Conservation (phyloP, 2,888 invertebrate species). For the Drosophila peninsularis region DNA sequence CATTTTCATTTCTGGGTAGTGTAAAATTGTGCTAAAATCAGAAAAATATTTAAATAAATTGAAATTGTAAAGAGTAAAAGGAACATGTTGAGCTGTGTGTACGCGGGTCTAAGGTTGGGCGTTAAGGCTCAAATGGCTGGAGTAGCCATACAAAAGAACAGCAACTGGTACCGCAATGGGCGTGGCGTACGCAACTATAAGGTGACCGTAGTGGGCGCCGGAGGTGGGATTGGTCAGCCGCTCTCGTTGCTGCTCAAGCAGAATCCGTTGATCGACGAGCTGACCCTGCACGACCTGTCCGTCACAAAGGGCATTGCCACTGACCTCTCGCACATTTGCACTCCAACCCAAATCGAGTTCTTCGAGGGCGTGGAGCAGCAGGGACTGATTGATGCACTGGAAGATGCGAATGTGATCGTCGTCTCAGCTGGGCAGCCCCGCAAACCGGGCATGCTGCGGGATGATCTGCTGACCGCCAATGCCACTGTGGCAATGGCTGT, state of each 20-base stretch:
- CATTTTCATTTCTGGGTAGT: not conserved
- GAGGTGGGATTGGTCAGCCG: conserved; percentile 98
- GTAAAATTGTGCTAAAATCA: not conserved
- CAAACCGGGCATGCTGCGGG: conserved; percentile 98
- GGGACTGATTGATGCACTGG: conserved; percentile 89
- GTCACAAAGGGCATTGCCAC: conserved; percentile 96
- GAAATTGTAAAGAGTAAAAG: not conserved
- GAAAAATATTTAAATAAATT: conserved; percentile 10
- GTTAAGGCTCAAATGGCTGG: not conserved
- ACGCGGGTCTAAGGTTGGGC: not conserved
- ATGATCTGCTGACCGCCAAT: conserved; percentile 97
- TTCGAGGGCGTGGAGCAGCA: conserved; percentile 88
- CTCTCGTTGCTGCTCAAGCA: conserved; percentile 95
- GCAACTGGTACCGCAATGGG: not conserved
- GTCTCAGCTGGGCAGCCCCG: conserved; percentile 98
- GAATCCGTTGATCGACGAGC: conserved; percentile 91
- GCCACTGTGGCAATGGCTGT: conserved; percentile 96
- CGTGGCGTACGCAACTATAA: conserved; percentile 84
- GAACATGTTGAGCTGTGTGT: conserved; percentile 7
- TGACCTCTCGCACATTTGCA: conserved; percentile 97
- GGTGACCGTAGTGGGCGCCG: conserved; percentile 97
- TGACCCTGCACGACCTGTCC: conserved; percentile 95
- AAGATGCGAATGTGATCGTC: conserved; percentile 92
- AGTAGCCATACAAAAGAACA: not conserved
- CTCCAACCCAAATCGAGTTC: conserved; percentile 89